A percentile compares a stretch with the other conserved stretches of the same genome.
Conservation (phyloP, 1,140 invertebrate genomes). For the Spodoptera frugiperda region DNA sequence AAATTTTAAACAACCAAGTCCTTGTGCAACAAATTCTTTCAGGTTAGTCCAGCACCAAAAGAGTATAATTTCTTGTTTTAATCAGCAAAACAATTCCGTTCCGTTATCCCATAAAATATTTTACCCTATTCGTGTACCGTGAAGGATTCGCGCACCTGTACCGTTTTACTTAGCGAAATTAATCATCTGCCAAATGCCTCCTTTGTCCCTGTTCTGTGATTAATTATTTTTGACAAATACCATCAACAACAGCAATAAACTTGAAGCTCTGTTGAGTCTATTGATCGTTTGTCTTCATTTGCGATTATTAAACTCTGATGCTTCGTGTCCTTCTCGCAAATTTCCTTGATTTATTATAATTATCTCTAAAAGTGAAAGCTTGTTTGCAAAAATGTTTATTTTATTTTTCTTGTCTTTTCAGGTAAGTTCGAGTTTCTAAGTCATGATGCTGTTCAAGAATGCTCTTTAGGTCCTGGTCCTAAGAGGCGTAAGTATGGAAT, state of each 20-base stretch:
- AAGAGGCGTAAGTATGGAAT: no score
- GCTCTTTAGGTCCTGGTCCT: no score
- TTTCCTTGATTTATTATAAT: not conserved
- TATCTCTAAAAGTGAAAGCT: not conserved
- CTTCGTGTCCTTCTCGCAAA: not conserved
- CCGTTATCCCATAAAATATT: conserved; percentile 42
- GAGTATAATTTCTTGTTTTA: no score
- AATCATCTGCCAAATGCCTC: conserved; percentile 64
- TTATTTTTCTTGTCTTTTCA: not conserved
- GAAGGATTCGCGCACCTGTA: conserved; percentile 58
- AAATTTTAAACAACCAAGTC: no score
- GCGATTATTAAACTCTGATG: conserved; percentile 25
- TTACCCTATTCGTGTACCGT: conserved; percentile 54
- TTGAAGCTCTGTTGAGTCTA: conserved; percentile 16
- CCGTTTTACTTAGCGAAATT: conserved; percentile 56
- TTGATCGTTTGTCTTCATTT: conserved; percentile 28
- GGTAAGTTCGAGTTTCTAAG: not conserved
- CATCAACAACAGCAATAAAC: conserved; percentile 39
- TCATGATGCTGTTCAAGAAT: no score
- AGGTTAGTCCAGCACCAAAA: no score
- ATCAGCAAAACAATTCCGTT: no score
- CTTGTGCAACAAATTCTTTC: no score
- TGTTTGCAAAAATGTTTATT: not conserved
- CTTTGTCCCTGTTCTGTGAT: conserved; percentile 57
- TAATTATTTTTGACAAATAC: conserved; percentile 58